Percentiles rank a stretch among this genome's conserved stretches.
Conservation (phyloP, 2,113 vertebrate genomes). For the Nibea albiflora region DNA sequence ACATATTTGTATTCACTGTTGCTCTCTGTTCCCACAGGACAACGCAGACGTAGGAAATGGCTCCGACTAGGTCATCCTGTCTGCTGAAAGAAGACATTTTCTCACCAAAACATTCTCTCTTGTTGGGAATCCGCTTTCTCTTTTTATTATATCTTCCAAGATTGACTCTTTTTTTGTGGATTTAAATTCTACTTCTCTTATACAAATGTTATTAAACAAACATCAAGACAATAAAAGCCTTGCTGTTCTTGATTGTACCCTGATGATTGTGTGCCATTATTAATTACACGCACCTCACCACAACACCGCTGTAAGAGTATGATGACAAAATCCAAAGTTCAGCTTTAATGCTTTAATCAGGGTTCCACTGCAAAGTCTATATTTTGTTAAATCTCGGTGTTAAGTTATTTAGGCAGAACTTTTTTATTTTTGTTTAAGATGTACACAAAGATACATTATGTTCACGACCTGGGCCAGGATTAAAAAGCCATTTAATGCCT, state of each 20-base stretch:
- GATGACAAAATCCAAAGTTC: not conserved
- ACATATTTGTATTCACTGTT: not conserved
- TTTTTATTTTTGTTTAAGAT: not conserved
- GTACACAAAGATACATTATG: too few species aligned
- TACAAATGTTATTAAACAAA: conserved; percentile 43
- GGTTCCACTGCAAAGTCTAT: too few species aligned
- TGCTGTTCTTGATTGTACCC: conserved; percentile 11
- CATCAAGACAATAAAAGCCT: conserved; percentile 29
- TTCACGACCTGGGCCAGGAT: too few species aligned
- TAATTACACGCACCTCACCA: not conserved
- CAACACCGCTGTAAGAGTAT: not conserved
- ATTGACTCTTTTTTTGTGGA: conserved; percentile 8
- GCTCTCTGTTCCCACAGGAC: conserved; percentile 64
- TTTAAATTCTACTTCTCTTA: conserved; percentile 35
- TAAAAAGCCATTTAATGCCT: not conserved
- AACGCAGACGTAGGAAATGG: conserved; percentile 72
- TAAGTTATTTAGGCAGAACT: not conserved
- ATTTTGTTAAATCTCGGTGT: not conserved
- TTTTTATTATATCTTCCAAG: conserved; percentile 24
- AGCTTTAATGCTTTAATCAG: not conserved
- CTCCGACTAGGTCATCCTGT: conserved; percentile 70
- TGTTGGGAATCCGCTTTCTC: not conserved
- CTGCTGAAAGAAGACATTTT: conserved; percentile 17
- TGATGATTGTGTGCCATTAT: not conserved
- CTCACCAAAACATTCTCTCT: not conserved